A percentile compares a stretch with the other conserved stretches of the same genome.
These are phyloP conservation scores for Kobus ellipsiprymnus DNA, from an alignment of 2,113 vertebrate species.

Conservation along the genomic window DNA sequence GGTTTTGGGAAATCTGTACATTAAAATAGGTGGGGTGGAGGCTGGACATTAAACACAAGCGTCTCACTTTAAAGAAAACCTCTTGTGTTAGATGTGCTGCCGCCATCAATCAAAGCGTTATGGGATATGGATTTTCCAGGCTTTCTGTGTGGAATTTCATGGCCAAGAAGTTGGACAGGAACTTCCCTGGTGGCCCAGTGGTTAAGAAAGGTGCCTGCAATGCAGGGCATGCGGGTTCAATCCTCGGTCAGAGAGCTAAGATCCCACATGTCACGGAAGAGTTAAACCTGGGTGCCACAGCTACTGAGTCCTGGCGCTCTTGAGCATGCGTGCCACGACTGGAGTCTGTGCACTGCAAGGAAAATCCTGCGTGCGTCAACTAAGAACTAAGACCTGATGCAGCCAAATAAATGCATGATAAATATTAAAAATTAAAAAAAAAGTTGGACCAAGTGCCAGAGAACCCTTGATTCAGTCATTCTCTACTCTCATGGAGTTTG, in stretches of 20 bases:
- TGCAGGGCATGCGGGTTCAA: neutral
- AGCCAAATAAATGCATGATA: neutral
- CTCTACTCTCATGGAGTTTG: neutral
- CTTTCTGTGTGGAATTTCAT: neutral
- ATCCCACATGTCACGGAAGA: neutral
- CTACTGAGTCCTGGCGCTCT: neutral
- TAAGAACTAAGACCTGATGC: neutral
- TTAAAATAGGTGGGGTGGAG: neutral
- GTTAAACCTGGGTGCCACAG: neutral
- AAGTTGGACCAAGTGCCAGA: neutral
- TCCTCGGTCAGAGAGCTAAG: neutral
- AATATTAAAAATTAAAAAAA: neutral
- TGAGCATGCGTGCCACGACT: neutral
- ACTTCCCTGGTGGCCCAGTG: neutral
- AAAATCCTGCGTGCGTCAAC: neutral
- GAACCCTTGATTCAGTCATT: neutral
- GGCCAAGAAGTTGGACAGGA: neutral
- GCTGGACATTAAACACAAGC: neutral
- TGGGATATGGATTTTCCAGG: neutral
- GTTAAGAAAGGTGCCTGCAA: neutral
- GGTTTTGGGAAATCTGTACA: neutral
- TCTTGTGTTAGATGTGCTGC: neutral
- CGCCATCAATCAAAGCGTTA: neutral
- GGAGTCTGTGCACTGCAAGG: neutral
- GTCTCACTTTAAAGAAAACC: neutral